Evolutionary conservation across 2,113 vertebrate species (phyloP).

Genomic region (Oxyruncus cristatus): DNA sequence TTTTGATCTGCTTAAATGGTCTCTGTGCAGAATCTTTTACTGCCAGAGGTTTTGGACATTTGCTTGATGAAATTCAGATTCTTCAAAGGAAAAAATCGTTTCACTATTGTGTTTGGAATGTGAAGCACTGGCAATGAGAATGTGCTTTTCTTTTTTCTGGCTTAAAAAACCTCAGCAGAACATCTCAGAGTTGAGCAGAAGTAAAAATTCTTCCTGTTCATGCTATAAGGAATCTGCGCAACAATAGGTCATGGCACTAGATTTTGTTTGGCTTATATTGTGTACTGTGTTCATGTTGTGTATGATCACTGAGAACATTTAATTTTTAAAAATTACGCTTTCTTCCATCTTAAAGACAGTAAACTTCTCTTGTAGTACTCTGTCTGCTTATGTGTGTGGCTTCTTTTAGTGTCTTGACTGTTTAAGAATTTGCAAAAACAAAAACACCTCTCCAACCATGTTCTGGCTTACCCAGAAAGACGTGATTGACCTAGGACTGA

Average conservation of each 20-base stretch:
- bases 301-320: not conserved
- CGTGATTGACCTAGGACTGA: not conserved
- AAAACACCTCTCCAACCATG: fast-evolving
- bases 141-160: not conserved
- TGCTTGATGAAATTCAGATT: not conserved
- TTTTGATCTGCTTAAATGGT: not conserved
- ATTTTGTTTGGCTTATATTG: not conserved
- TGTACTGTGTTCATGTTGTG: not conserved
- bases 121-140: not conserved
- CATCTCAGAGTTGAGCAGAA: not conserved
- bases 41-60: not conserved
- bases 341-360: not conserved
- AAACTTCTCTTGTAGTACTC: not conserved
- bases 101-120: not conserved
- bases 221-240: not conserved
- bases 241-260: not conserved
- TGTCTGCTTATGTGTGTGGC: not conserved
- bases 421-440: not conserved
- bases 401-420: not conserved
- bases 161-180: not conserved
- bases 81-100: not conserved
- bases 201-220: not conserved
- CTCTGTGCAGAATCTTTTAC: not conserved
- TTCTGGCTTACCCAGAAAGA: not conserved
- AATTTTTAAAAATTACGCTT: not conserved